phyloP scores from a whole-genome alignment of 2,797 vertebrate species.

The Anguilla pacifica region DNA sequence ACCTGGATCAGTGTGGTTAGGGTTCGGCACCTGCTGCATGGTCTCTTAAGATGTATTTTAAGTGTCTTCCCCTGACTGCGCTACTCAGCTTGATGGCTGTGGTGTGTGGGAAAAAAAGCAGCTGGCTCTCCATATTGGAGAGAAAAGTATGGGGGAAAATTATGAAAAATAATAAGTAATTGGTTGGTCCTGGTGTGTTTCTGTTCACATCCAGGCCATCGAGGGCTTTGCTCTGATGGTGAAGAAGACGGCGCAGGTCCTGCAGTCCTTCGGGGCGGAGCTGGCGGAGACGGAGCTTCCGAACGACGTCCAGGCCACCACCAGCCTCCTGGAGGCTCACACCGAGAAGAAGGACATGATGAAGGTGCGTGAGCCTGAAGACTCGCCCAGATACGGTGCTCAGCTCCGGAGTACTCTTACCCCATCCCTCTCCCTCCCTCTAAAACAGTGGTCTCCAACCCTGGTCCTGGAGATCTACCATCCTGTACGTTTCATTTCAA shows the following conservation, averaged over 20 bases:
- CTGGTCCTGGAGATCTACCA: too few species aligned
- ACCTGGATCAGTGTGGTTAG: background rate
- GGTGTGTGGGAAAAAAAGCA: background rate
- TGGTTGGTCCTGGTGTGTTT: background rate
- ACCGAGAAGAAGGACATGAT: conserved; percentile 83
- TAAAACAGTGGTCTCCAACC: too few species aligned
- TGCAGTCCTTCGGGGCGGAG: conserved; percentile 92
- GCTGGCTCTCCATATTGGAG: background rate
- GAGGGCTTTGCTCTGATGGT: conserved; percentile 95
- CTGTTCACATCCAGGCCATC: conserved; percentile 68
- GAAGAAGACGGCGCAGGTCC: conserved; percentile 90
- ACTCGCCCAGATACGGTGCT: background rate
- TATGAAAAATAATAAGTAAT: background rate
- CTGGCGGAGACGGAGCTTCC: conserved; percentile 95
- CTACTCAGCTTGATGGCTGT: conserved; percentile 14
- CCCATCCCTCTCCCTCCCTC: background rate
- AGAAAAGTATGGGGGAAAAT: background rate
- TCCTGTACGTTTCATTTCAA: too few species aligned
- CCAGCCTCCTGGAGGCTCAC: conserved; percentile 80
- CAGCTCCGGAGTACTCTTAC: background rate
- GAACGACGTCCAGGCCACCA: conserved; percentile 87
- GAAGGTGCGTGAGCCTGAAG: conserved; percentile 75
- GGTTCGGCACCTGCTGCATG: background rate
- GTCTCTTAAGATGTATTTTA: background rate
- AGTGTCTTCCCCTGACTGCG: background rate